Base-by-base conservation (phyloP, 2,888 invertebrate species). In the Hirtodrosophila histrioides region DNA sequence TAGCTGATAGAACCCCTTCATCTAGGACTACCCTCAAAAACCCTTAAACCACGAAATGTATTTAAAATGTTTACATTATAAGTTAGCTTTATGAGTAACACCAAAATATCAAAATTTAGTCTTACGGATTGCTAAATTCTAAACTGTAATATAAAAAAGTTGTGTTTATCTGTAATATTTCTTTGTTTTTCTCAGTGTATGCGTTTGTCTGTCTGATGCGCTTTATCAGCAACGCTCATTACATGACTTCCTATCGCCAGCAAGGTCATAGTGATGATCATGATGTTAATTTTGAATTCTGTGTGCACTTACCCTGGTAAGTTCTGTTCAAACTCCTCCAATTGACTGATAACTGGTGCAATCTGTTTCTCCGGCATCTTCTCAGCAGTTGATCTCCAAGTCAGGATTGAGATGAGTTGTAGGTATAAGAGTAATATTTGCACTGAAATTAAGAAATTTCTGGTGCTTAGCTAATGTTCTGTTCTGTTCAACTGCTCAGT, bases 261-360 rank as follows among this genome's bases (percentile, higher is more conserved):
- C 85, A 85, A 82, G 86, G 86, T 82, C 84, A 78, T 6, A 31
- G 4, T 45, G 61, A 51, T 58, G 29, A 51, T 56, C 17, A 9
- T 40, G 50, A 40, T 53, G 31, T 35, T 31, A 24, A 36, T 37
- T 43, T 4, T 31, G 9, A 46, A 12, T 36, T 29, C 5, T 44
- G 4, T 7, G 9, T 48, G 5, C 24, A 88, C 90, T 90, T 80
- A 91, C 91, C 89, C 89, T 10, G 90, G 83, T 39, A 91, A 65
- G 45, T 88, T 82, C 35, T 74, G 69, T 51, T 90, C 86, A 39
- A 91, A 90, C 27, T 91, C 91, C 70, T 88, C 89, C 37, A 79
- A 69, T 4, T 75, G 78, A 31, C 61, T 74, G 53, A 91, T 90
- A 3, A 83, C 84, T 41, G 91, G 88, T 40, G 78, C 88, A 45